These are phyloP conservation scores for Guaruba guarouba DNA, from an alignment of 2,113 vertebrate species.

Conservation along the genomic window DNA sequence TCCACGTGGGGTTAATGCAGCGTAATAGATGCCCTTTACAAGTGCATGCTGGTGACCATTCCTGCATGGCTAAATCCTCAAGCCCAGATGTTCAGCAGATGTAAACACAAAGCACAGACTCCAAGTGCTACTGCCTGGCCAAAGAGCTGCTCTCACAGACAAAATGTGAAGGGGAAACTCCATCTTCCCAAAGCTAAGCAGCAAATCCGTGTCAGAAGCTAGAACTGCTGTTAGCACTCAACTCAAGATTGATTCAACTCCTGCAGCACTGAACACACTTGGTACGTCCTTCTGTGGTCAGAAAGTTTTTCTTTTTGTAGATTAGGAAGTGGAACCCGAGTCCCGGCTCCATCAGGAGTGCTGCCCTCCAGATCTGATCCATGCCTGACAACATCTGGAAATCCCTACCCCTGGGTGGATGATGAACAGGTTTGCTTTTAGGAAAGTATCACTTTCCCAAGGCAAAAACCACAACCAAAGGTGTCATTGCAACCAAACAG, in stretches of 20 bases:
- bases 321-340: not conserved
- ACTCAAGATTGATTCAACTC: not conserved
- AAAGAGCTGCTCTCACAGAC: not conserved
- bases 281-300: not conserved
- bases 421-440: not conserved
- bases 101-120: slow-evolving; percentile 3
- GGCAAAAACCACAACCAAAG: not conserved
- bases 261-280: not conserved
- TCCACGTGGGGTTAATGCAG: slow-evolving; percentile 45
- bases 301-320: not conserved
- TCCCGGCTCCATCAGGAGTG: not conserved
- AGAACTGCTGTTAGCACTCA: not conserved
- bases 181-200: not conserved
- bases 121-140: not conserved
- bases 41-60: not conserved
- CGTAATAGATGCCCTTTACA: slow-evolving; percentile 49
- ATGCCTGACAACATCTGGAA: not conserved
- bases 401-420: not conserved
- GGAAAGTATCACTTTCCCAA: not conserved
- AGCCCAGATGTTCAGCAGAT: slow-evolving; percentile 46
- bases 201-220: not conserved
- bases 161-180: not conserved
- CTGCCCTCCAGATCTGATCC: not conserved
- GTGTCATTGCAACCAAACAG: not conserved
- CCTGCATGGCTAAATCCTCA: slow-evolving; percentile 13